Evolutionary conservation across 2,888 invertebrate species (phyloP), one percentile per base, ranked within the genome.

Genomic region (Orchesellides sinensis): DNA sequence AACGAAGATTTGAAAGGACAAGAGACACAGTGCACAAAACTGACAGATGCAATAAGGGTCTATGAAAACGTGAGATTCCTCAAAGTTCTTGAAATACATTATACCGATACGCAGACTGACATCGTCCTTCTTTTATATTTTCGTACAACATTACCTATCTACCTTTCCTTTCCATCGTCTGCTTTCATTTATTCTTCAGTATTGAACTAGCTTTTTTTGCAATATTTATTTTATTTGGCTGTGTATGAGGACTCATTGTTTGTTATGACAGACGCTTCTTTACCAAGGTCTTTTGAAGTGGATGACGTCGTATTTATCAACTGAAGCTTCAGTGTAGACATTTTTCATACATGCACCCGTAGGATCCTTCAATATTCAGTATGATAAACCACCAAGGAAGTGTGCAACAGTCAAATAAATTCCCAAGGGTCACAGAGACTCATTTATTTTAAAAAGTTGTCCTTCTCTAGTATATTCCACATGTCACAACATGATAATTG

Each of bases 231-330:
- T 86, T 86, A 65, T 73, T 80, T 65, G 63, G 75, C 70, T 79
- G 25, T 52, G 29, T 8, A n/a, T 25, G 45, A 65, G 32, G n/a
- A 61, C 47, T 45, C 84, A 87, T 87, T 87, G 85, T 86, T 72
- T 82, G 83, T 81, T 77, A 86, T 86, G 87, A 87, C 88, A 87
- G 82, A 61, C 82, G 72, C 70, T 82, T 77, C 77, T 78, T 79
- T 79, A 69, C 54, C 69, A 79, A 70, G 65, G 75, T 70, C 86
- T 74, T 88, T 87, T 85, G 74, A 88, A 87, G 85, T 87, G 85
- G 87, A 84, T 88, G 88, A 88, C 87, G 85, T 87, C 87, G 79
- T 83, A 88, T 88, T 88, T 88, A 88, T 88, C 88, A 88, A 84
- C 73, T 49, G 47, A 45, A 68, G 47, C 65, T 29, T 66, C 68